phyloP scores from a whole-genome alignment of 2,797 vertebrate species.

The Neosalanx taihuensis region DNA sequence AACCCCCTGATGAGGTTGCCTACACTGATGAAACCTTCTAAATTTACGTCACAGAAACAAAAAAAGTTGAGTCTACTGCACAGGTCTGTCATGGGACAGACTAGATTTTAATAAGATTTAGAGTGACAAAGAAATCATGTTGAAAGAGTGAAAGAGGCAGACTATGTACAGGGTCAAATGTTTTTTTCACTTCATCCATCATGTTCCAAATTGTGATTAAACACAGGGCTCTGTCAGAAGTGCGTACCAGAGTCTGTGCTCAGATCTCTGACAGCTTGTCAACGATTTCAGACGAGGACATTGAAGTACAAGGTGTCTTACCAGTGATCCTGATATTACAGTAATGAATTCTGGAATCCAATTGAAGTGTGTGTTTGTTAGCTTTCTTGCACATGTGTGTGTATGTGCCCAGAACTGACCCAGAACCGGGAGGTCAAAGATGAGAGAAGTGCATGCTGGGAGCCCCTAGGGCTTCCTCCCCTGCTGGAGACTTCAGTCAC shows the following conservation, averaged over 20 bases:
- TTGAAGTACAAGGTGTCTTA: neutral
- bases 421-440: neutral
- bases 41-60: neutral
- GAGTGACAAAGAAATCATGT: neutral
- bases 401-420: neutral
- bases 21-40: neutral
- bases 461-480: conserved; percentile 21
- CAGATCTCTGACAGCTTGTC: neutral
- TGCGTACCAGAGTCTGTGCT: neutral
- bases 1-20: neutral
- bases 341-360: neutral
- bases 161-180: neutral
- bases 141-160: conserved; percentile 14
- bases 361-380: neutral
- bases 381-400: neutral
- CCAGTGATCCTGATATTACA: neutral
- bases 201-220: neutral
- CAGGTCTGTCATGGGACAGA: conserved; percentile 5
- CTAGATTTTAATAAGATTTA: neutral
- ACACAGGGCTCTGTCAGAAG: neutral
- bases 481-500: conserved; percentile 11
- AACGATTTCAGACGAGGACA: neutral
- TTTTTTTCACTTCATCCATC: neutral
- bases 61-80: neutral
- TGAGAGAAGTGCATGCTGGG: neutral